Evolutionary conservation across 1,140 invertebrate species (phyloP).

Genomic region (Drosophila kepulauana): DNA sequence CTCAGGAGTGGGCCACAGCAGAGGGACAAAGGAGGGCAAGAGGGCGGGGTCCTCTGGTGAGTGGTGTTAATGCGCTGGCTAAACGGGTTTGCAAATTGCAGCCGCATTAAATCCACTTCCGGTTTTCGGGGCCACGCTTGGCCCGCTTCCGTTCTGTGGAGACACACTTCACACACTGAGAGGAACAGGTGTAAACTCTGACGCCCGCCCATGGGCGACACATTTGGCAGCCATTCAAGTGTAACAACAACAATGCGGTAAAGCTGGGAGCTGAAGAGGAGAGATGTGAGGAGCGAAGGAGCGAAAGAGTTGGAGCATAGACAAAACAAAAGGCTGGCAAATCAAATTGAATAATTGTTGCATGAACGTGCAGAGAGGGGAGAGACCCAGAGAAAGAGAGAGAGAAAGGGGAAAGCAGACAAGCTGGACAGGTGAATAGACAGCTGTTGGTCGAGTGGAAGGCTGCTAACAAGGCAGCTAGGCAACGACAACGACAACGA

Average conservation of each 20-base stretch:
- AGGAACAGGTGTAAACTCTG: conserved; percentile 71
- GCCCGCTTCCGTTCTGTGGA: conserved; percentile 50
- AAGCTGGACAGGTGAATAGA: conserved; percentile 14
- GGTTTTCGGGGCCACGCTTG: conserved; percentile 34
- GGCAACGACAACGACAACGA: conserved; percentile 54
- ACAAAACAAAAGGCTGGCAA: conserved; percentile 53
- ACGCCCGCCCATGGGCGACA: conserved; percentile 70
- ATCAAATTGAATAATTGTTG: conserved; percentile 82
- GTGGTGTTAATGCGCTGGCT: conserved; percentile 64
- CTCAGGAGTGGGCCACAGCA: background rate
- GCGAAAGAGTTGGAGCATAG: conserved; percentile 2
- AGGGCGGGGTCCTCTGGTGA: background rate
- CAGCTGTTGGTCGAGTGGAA: conserved; percentile 42
- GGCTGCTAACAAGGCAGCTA: conserved; percentile 62
- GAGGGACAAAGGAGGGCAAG: background rate
- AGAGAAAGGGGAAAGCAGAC: conserved; percentile 3
- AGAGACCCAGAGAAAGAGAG: background rate
- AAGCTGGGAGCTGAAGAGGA: background rate
- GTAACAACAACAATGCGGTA: conserved; percentile 60
- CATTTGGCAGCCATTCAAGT: conserved; percentile 80
- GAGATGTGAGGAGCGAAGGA: conserved; percentile 26
- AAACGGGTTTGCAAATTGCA: conserved; percentile 69
- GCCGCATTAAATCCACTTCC: conserved; percentile 76
- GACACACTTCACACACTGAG: conserved; percentile 31
- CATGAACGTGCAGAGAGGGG: conserved; percentile 36